phyloP scores from a whole-genome alignment of 2,797 vertebrate species.

The Gymnopithys bicolor region DNA sequence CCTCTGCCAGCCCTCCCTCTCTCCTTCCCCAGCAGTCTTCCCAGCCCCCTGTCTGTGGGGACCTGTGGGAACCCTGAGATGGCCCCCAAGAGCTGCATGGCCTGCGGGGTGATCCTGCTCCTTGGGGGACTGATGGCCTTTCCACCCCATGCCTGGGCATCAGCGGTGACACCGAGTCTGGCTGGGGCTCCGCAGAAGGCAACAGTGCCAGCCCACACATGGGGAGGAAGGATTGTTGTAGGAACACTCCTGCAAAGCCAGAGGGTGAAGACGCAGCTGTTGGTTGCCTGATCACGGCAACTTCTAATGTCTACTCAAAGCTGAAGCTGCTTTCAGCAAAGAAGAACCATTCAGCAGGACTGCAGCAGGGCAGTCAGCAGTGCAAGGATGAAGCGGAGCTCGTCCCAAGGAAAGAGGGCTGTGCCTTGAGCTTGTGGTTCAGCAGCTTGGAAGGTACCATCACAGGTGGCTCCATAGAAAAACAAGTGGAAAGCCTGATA shows the following conservation, averaged over 20 bases:
- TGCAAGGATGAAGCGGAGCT: not conserved
- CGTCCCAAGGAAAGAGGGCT: not conserved
- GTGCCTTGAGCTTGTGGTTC: not conserved
- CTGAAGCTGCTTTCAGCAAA: not conserved
- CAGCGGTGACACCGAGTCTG: fast-evolving
- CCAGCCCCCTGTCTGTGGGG: fast-evolving
- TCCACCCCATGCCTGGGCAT: no score
- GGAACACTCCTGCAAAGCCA: not conserved
- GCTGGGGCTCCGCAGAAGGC: not conserved
- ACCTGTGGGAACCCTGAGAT: not conserved
- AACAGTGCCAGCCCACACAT: not conserved
- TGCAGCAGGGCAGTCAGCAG: not conserved
- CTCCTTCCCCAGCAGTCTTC: not conserved
- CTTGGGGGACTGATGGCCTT: fast-evolving
- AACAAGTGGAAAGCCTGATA: not conserved
- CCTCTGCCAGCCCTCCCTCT: not conserved
- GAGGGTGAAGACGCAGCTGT: not conserved
- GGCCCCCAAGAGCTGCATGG: not conserved
- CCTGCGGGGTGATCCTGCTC: not conserved
- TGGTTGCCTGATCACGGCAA: not conserved
- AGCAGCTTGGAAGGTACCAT: not conserved
- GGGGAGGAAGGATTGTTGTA: not conserved
- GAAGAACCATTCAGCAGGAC: fast-evolving
- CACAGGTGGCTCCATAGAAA: not conserved
- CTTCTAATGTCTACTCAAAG: not conserved